Evolutionary conservation across 1,140 invertebrate genomes (phyloP).

Genomic region (Drosophila biarmipes): DNA sequence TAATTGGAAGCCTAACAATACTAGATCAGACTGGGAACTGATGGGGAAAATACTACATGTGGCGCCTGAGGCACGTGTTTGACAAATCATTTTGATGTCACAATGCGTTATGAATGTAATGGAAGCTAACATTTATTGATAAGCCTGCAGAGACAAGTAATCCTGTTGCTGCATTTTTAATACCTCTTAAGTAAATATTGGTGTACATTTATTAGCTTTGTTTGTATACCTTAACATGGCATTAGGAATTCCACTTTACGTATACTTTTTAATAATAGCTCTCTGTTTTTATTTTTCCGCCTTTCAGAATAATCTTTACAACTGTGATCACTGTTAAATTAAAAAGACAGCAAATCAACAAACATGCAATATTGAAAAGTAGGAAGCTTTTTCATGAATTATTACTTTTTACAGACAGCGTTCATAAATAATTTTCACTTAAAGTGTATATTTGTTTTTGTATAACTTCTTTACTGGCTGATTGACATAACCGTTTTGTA

Average conservation of each 20-base stretch:
- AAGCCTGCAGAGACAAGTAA: background rate
- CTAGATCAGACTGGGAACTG: background rate
- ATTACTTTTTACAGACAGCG: background rate
- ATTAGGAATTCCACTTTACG: background rate
- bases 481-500: background rate
- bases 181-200: background rate
- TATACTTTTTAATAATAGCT: background rate
- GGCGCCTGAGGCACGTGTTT: background rate
- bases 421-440: background rate
- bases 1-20: slow-evolving; percentile 8
- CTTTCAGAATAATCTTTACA: background rate
- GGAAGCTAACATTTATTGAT: background rate
- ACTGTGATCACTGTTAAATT: background rate
- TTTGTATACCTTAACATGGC: background rate
- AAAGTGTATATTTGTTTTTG: slow-evolving; percentile 2
- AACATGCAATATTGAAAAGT: slow-evolving; percentile 55
- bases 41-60: slow-evolving; percentile 15
- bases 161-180: background rate
- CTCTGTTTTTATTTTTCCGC: background rate
- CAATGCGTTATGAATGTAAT: background rate
- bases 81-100: slow-evolving; percentile 9
- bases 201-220: background rate
- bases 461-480: background rate
- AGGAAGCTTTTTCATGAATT: slow-evolving; percentile 39
- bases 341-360: background rate